phyloP scores from a whole-genome alignment of 2,113 vertebrate genomes.

The Perccottus glenii region DNA sequence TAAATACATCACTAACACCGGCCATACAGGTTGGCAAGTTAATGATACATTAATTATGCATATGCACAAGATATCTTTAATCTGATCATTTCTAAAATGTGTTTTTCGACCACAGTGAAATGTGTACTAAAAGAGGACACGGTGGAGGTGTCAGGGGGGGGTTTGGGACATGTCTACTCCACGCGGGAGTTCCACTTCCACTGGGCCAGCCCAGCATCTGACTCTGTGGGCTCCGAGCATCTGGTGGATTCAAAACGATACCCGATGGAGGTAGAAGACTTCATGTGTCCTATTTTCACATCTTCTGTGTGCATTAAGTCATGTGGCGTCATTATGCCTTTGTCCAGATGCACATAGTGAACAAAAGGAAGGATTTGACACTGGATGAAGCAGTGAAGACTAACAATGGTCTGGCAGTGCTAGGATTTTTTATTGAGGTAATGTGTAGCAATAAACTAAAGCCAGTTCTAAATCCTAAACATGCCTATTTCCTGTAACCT shows the following conservation, averaged over 20 bases:
- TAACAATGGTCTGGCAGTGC: slow-evolving; percentile 64
- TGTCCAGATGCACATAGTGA: slow-evolving; percentile 74
- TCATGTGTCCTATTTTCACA: accelerated
- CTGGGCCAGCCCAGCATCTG: slow-evolving; percentile 45
- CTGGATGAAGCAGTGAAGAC: slow-evolving; percentile 32
- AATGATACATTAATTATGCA: neutral
- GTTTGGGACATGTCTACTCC: slow-evolving; percentile 54
- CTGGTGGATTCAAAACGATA: slow-evolving; percentile 51
- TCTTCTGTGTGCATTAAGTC: neutral
- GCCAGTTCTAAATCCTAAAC: no score
- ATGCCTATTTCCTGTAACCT: no score
- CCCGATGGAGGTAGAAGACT: slow-evolving; percentile 72
- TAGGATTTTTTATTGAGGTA: slow-evolving; percentile 76
- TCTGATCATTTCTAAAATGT: neutral
- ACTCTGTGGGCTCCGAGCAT: slow-evolving; percentile 70
- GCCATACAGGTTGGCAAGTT: slow-evolving; percentile 62
- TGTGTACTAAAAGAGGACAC: slow-evolving; percentile 25
- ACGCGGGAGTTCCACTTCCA: slow-evolving; percentile 74
- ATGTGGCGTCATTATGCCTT: neutral
- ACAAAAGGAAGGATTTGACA: slow-evolving; percentile 61
- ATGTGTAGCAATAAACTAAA: neutral
- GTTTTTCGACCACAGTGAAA: slow-evolving; percentile 48
- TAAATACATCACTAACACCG: slow-evolving; percentile 55
- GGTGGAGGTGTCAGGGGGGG: slow-evolving; percentile 59
- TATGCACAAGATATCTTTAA: neutral